Conservation (phyloP, 64 coral and sea anemone species). For the Orbicella faveolata region DNA sequence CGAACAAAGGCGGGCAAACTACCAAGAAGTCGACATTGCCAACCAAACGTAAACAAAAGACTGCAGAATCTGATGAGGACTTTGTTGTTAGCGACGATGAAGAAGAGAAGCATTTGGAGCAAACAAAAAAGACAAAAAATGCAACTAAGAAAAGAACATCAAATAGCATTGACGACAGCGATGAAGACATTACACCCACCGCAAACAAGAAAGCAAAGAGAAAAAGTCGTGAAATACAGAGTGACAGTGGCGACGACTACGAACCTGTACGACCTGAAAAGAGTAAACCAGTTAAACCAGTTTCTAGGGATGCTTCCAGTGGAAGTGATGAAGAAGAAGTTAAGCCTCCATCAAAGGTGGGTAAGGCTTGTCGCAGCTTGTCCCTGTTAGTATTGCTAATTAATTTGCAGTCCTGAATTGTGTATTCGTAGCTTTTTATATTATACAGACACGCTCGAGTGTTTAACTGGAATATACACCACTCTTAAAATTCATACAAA, state of each 20-base stretch:
- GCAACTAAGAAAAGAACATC: slow-evolving; percentile 33
- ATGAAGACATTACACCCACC: slow-evolving; percentile 17
- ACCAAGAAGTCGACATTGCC: neutral
- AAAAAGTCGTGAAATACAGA: neutral
- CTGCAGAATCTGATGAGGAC: neutral
- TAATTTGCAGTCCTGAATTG: no score
- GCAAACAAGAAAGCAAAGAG: neutral
- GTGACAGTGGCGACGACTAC: neutral
- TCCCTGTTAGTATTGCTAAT: no score
- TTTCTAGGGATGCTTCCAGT: neutral
- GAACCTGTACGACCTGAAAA: neutral
- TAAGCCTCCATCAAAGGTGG: neutral
- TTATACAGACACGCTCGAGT: no score
- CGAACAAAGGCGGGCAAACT: neutral
- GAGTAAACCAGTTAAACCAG: neutral
- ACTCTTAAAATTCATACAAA: no score
- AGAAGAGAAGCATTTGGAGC: neutral
- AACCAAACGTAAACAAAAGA: neutral
- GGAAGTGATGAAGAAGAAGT: slow-evolving; percentile 9
- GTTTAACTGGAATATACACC: no score
- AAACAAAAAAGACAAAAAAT: neutral
- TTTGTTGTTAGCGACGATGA: neutral
- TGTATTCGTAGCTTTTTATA: no score
- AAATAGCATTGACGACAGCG: neutral
- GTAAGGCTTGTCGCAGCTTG: neutral